These are phyloP conservation scores for Gopherus evgoodei DNA, from an alignment of 2,113 vertebrate species.

Conservation along the genomic window DNA sequence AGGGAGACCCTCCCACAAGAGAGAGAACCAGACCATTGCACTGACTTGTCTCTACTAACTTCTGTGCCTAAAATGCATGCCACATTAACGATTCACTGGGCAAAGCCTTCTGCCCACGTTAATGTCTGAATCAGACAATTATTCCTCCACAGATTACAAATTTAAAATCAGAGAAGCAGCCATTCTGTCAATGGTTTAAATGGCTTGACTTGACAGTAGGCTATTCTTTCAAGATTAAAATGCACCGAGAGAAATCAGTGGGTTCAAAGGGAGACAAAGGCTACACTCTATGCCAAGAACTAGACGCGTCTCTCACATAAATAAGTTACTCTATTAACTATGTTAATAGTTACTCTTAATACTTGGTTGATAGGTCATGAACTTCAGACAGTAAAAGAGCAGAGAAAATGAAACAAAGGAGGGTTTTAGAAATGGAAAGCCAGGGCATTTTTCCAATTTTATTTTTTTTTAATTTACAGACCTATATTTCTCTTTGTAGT, in stretches of 20 bases:
- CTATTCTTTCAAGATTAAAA: constrained; percentile 58
- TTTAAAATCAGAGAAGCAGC: not conserved
- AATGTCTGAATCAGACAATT: constrained; percentile 14
- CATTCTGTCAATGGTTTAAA: constrained; percentile 42
- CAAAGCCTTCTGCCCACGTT: constrained; percentile 26
- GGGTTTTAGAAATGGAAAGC: constrained; percentile 31
- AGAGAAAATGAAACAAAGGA: constrained; percentile 59
- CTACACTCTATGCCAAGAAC: not conserved
- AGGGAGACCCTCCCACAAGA: not conserved
- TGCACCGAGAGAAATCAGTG: not conserved
- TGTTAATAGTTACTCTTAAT: constrained; percentile 50
- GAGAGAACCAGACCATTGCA: not conserved
- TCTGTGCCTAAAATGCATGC: constrained; percentile 37
- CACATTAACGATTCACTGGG: constrained; percentile 42
- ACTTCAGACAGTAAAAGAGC: constrained; percentile 27
- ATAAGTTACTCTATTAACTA: constrained; percentile 4
- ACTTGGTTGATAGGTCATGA: constrained; percentile 37
- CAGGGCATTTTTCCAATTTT: constrained; percentile 1
- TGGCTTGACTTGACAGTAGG: constrained; percentile 52
- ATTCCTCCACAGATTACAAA: constrained; percentile 38
- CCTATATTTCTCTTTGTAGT: constrained; percentile 42
- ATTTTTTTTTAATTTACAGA: constrained; percentile 43
- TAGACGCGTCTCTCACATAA: constrained; percentile 64
- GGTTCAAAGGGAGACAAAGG: constrained; percentile 33
- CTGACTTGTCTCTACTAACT: not conserved